Percentiles rank a stretch among this genome's conserved stretches.
These are phyloP conservation scores for Umimayanthus chanpuru DNA, from an alignment of 92 coral and sea anemone genomes.

Conservation along the genomic window DNA sequence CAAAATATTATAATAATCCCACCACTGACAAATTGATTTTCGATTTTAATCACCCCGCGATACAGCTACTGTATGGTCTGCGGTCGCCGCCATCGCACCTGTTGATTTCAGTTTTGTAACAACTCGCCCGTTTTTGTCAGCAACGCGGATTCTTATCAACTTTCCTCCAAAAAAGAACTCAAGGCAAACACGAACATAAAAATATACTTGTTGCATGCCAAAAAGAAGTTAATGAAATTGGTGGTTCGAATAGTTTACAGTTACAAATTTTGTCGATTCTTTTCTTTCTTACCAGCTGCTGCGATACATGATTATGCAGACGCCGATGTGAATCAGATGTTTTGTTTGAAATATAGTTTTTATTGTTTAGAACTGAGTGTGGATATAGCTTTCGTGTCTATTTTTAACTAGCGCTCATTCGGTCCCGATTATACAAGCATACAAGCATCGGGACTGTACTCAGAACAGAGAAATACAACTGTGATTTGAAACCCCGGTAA, in stretches of 20 bases:
- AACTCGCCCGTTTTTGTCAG: neutral
- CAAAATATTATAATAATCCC: neutral
- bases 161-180: neutral
- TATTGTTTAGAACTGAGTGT: neutral
- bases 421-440: neutral
- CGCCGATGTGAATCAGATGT: neutral
- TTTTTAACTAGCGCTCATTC: neutral
- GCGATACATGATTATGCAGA: constrained; percentile 31
- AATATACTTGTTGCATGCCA: neutral
- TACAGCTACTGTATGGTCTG: constrained; percentile 22
- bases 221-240: neutral
- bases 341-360: constrained; percentile 18
- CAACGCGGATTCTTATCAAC: neutral
- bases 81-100: constrained; percentile 41
- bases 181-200: neutral
- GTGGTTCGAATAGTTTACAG: neutral
- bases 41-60: constrained; percentile 19
- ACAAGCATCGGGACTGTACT: neutral
- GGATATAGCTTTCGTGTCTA: neutral
- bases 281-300: constrained; percentile 36
- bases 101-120: constrained; percentile 5
- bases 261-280: constrained; percentile 15
- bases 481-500: neutral
- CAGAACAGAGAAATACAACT: neutral
- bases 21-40: neutral